Base-by-base conservation (phyloP, 2,113 vertebrate genomes). In the Murina feae region DNA sequence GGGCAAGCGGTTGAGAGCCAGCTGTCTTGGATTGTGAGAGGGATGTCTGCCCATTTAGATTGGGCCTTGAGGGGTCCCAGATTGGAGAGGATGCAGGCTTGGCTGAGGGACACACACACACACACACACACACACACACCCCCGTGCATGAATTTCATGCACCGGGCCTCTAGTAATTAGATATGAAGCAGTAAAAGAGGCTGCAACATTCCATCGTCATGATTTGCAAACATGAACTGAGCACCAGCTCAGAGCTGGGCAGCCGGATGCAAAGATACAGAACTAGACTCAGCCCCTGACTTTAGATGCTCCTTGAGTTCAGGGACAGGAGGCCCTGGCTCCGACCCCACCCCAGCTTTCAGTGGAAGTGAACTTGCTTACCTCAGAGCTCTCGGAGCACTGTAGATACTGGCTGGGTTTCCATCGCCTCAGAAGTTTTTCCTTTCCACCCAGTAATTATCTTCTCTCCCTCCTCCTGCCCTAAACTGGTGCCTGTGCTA, bases 321-420 rank as follows among this genome's bases (percentile, higher is more conserved):
- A 30, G 66, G 58, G 17, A 37, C 20, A 4, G 39, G 18, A 79
- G n/a, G 32, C 9, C 30, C 60, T 5, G 16, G 16, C 63, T 71
- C 53, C 47, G 35, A 44, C 14, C 21, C 17, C 8, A 17, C 23
- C 9, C 39, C 39, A 42, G 21, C 30, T 89, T 65, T 49, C 42
- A 11, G 30, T 20, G 75, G 63, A 87, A 74, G 30, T 9, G 42
- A 76, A 66, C n/a, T 28, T 58, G 58, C 4, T 30, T 60, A 60
- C 42, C 74, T 66, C 7, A 14, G 35, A 23, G 66, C 17, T 7
- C 53, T 58, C n/a, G 17, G 66, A 20, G n/a, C 0, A 0, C 0
- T 35, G 39, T 58, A 42, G 69, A 4, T 68, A 21, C 37, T 68
- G 37, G 65, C 25, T 74, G 65, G 28, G 39, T 65, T 65, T 93